These are phyloP conservation scores for Sylvia atricapilla DNA, from an alignment of 2,113 vertebrate genomes.

Conservation along the genomic window DNA sequence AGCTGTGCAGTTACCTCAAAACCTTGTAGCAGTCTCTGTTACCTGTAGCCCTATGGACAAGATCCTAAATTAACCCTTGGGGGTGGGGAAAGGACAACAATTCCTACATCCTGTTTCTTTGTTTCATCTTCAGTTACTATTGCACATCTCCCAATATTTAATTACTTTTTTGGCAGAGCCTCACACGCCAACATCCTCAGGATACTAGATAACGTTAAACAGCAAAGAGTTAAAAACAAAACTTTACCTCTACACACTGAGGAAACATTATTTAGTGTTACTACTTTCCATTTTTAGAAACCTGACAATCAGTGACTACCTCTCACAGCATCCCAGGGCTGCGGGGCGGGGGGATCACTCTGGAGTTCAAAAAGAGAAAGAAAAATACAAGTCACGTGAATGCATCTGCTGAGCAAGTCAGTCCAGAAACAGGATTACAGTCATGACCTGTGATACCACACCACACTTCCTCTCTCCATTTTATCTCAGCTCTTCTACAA, in stretches of 20 bases:
- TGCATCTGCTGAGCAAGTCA: background rate
- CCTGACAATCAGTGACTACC: background rate
- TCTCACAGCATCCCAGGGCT: background rate
- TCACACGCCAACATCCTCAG: background rate
- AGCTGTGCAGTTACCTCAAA: background rate
- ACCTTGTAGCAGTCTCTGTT: background rate
- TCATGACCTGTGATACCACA: background rate
- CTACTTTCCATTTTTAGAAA: background rate
- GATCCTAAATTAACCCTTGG: background rate
- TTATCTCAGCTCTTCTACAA: background rate
- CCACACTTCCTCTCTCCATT: background rate
- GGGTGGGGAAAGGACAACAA: background rate
- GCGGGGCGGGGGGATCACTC: background rate
- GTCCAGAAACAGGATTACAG: background rate
- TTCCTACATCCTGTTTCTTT: background rate
- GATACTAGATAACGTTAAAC: background rate
- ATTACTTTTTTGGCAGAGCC: background rate
- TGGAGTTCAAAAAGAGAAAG: background rate
- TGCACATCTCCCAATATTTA: accelerated
- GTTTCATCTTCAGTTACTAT: background rate
- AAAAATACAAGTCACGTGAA: background rate
- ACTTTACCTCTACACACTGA: background rate
- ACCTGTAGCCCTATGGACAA: background rate
- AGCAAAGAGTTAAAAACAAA: background rate
- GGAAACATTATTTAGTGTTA: background rate